Evolutionary conservation across 2,888 invertebrate species (phyloP), one percentile per base, ranked within the genome.

Genomic region (Rhopalosiphum nymphaeae): DNA sequence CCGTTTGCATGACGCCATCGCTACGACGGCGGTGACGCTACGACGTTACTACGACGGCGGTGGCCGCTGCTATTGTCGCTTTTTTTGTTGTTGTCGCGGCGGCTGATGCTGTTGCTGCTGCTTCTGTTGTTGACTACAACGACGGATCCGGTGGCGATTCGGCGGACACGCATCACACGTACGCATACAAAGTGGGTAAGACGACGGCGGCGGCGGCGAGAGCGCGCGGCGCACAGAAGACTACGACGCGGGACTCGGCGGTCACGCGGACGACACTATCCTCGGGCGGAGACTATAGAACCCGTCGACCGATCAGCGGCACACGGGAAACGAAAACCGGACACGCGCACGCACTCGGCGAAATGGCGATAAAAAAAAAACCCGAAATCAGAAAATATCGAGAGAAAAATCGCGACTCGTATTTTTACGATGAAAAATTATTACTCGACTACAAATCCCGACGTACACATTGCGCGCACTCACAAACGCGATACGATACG

Each of bases 1-100:
- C 95, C 95, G 95, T 94, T 95, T 95, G 92, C 84, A 95, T 95
- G 95, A 95, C 91, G 95, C 92, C 95, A 95, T 94, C 95, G 94
- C 89, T 89, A 89, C 89, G 93, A 84, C 53, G 46, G 3, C 87
- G 44, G 53, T 53, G 49, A 53, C 53, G 78, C 91, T 85, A 86
- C 91, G 86, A 44, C 57, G 86, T 44, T 86, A 57, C 36, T 44
- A 36, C 88, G 88, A 88, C 87, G 88, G 36, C 61, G 61, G n/a
- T 61, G 57, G 44, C 29, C 53, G 88, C 56, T 89, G 89, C 16
- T 90, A 46, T 49, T 57, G 89, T 10, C 42, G 57, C 57, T 67
- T 26, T 36, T 91, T 86, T 10, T 46, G 57, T 25, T 78, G 49
- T 29, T 61, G 91, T 29, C 25, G 88, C 26, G 53, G 53, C n/a